These are phyloP conservation scores for Belonocnema kinseyi DNA, from an alignment of 1,140 invertebrate species.

Conservation along the genomic window DNA sequence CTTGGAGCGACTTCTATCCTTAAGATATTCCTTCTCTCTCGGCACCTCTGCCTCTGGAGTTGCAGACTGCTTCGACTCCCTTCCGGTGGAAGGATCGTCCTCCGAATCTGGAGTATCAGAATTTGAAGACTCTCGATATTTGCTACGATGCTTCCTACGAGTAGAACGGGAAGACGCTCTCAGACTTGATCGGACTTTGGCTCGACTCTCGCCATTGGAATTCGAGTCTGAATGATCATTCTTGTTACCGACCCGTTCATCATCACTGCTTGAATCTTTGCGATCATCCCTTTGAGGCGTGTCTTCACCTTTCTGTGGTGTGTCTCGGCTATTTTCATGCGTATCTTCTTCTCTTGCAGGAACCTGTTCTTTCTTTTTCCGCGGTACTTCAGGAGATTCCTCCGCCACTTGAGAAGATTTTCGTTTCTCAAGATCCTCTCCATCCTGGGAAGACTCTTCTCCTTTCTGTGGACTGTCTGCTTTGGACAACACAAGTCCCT, in stretches of 20 bases:
- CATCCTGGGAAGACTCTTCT: not conserved
- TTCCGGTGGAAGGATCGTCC: slow-evolving; percentile 57
- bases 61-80: slow-evolving; percentile 39
- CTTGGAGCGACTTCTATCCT: slow-evolving; percentile 43
- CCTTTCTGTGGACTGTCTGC: not conserved
- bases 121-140: slow-evolving; percentile 69
- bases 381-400: slow-evolving; percentile 34
- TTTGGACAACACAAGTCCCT: not conserved
- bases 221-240: slow-evolving; percentile 55
- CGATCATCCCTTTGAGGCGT: slow-evolving; percentile 37
- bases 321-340: slow-evolving; percentile 25
- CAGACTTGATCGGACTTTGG: slow-evolving; percentile 37
- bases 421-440: not conserved
- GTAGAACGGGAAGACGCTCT: slow-evolving; percentile 47
- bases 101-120: slow-evolving; percentile 68
- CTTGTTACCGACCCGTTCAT: slow-evolving; percentile 52
- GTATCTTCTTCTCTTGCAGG: slow-evolving; percentile 46
- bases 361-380: slow-evolving; percentile 39
- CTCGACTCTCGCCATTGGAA: slow-evolving; percentile 53
- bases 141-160: slow-evolving; percentile 65
- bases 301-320: slow-evolving; percentile 28
- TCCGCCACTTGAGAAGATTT: slow-evolving; percentile 39
- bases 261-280: slow-evolving; percentile 51
- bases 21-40: slow-evolving; percentile 39
- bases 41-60: slow-evolving; percentile 39